A percentile compares a stretch with the other conserved stretches of the same genome.
phyloP scores from a whole-genome alignment of 2,888 invertebrate species.

The Malthinus seriepunctatus region DNA sequence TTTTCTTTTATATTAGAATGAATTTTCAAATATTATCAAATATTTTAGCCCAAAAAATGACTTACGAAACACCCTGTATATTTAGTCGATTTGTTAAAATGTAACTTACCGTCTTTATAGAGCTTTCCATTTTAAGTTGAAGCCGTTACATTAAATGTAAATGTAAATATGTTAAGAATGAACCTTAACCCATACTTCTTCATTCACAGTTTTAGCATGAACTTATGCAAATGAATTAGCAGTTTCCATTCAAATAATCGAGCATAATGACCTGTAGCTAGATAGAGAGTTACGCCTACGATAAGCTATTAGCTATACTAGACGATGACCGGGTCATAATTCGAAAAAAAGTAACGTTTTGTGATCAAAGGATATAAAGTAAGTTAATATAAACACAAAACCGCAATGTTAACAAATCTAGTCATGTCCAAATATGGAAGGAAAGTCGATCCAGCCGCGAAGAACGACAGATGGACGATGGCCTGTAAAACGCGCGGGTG shows the following conservation, averaged over 20 bases:
- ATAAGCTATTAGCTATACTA: conserved; percentile 10
- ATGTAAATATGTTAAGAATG: conserved; percentile 16
- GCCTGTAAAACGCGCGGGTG: conserved; percentile 27
- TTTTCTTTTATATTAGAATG: too few species aligned
- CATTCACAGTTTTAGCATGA: conserved; percentile 28
- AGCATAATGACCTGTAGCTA: conserved; percentile 19
- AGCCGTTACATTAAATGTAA: conserved; percentile 10
- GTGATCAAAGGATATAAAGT: conserved; percentile 28
- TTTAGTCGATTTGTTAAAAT: background rate
- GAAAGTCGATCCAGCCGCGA: conserved; percentile 31
- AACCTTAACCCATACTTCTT: conserved; percentile 24
- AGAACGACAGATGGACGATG: conserved; percentile 31
- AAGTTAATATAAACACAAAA: conserved; percentile 34
- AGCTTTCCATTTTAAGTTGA: conserved; percentile 3
- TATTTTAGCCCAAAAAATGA: too few species aligned
- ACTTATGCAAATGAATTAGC: conserved; percentile 29
- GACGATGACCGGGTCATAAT: conserved; percentile 28
- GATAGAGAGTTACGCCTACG: conserved; percentile 20
- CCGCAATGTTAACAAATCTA: conserved; percentile 34
- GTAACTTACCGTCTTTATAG: background rate
- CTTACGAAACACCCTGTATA: too few species aligned
- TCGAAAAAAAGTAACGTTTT: conserved; percentile 25
- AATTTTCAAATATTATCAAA: too few species aligned
- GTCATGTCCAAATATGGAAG: conserved; percentile 32
- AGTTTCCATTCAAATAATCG: conserved; percentile 28